Conservation (phyloP, 1,140 invertebrate species). For the Neodiprion virginianus region DNA sequence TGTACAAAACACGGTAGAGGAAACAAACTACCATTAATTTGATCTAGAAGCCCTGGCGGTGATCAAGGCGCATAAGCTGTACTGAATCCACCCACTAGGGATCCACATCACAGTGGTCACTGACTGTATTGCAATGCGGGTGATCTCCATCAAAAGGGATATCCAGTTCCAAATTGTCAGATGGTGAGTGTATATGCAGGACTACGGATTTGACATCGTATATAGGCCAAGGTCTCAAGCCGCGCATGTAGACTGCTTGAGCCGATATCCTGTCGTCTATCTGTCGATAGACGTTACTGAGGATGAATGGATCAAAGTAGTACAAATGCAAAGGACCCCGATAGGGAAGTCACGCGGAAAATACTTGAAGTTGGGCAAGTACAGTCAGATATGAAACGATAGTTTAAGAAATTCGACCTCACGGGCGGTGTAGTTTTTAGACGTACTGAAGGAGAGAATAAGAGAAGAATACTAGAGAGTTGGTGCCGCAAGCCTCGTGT, state of each 20-base stretch:
- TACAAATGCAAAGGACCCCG: background rate
- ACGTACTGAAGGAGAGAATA: slow-evolving; percentile 31
- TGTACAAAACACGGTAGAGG: slow-evolving; percentile 29
- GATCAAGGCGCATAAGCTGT: slow-evolving; percentile 35
- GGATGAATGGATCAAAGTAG: background rate
- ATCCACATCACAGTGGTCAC: slow-evolving; percentile 47
- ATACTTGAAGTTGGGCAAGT: slow-evolving; percentile 14
- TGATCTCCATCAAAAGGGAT: slow-evolving; percentile 42
- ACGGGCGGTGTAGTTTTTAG: slow-evolving; percentile 32
- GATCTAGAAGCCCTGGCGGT: slow-evolving; percentile 51
- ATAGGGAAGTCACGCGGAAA: slow-evolving; percentile 9
- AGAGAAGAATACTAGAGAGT: background rate
- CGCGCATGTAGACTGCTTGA: slow-evolving; percentile 48
- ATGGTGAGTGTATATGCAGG: slow-evolving; percentile 48
- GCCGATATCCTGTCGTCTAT: slow-evolving; percentile 29
- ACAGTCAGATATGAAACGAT: background rate
- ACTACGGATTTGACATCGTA: slow-evolving; percentile 42
- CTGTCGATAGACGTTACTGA: slow-evolving; percentile 18
- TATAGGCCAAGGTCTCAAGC: slow-evolving; percentile 43
- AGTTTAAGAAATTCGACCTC: slow-evolving; percentile 23
- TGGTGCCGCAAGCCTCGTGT: too few relatives aligned
- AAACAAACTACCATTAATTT: slow-evolving; percentile 46
- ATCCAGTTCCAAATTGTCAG: slow-evolving; percentile 41
- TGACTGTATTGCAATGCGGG: slow-evolving; percentile 47
- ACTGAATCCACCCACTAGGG: slow-evolving; percentile 45